phyloP scores from a whole-genome alignment of 2,113 vertebrate genomes.

The Puma concolor region DNA sequence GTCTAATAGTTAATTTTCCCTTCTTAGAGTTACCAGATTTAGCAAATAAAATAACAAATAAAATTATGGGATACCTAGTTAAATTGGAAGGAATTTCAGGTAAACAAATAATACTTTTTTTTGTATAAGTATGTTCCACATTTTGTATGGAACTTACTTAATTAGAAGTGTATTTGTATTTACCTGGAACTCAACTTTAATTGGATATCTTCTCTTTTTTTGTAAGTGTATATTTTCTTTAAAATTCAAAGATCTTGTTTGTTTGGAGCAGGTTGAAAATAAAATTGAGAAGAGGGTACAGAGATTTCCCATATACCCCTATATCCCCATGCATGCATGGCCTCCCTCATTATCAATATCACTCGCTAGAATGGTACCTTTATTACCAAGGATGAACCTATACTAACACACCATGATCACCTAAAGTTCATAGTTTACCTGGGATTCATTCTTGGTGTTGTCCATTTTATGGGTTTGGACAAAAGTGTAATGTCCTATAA shows the following conservation, averaged over 20 bases:
- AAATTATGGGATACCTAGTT: background rate
- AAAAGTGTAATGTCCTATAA: background rate
- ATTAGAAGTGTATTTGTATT: background rate
- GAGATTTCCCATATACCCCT: background rate
- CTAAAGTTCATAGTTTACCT: background rate
- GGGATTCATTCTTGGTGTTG: background rate
- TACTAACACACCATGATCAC: background rate
- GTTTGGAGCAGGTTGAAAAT: background rate
- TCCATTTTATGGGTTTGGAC: background rate
- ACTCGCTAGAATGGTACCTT: background rate
- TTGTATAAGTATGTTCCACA: background rate
- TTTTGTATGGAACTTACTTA: background rate
- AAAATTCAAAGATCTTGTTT: background rate
- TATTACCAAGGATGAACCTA: background rate
- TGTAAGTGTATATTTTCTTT: background rate
- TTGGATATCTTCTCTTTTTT: background rate
- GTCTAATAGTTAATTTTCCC: background rate
- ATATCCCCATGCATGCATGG: no score
- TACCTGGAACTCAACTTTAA: background rate
- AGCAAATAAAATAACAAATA: constrained; percentile 21
- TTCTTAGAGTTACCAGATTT: background rate
- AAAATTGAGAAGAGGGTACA: background rate
- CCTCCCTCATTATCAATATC: background rate
- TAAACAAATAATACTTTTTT: background rate
- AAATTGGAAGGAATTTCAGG: constrained; percentile 7